Base-by-base conservation (phyloP, 2,113 vertebrate species). In the Cebidichthys violaceus region DNA sequence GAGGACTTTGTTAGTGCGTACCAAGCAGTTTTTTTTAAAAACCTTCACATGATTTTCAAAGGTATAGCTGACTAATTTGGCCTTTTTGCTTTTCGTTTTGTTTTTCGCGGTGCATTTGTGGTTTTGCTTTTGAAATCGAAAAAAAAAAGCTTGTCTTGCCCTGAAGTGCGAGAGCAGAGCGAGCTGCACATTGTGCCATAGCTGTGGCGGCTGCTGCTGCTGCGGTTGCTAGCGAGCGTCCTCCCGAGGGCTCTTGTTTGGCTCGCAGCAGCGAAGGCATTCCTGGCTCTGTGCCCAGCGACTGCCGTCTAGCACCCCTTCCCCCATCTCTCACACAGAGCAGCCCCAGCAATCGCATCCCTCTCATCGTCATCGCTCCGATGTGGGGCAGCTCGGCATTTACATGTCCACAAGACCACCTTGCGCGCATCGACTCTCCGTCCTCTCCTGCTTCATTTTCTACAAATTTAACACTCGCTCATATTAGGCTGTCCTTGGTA, bases 221-320 rank as follows among this genome's bases (percentile, higher is more conserved):
- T 72, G 92, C 64, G 88, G 93, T 94, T 92, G 94, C 84, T 94
- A 93, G 95, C 91, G 86, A 93, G 90, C 83, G 65, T 90, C 92
- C 92, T 95, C 93, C 86, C 85, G 79, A 85, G 88, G 93, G 95
- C 95, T 94, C 93, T 93, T 91, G 93, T 94, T 96, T 95, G 95
- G 92, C 94, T 95, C 89, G 82, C 92, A 94, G 82, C 92, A 94
- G 95, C 94, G 83, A 93, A 93, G 96, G 94, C 91, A 96, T 90
- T 95, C 96, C 92, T 97, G 97, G 97, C 97, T 94, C 91, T 64
- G 45, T 95, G 97, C 97, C 97, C 96, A 94, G 96, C 95, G 92
- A 95, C 94, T 93, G 86, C 85, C 89, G 90, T 82, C 91, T 95
- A 93, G 92, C 95, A 91, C 82, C 94, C 94, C 79, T 72, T 83